phyloP scores from a whole-genome alignment of 2,888 invertebrate genomes.

The Himalopsyche japonica region DNA sequence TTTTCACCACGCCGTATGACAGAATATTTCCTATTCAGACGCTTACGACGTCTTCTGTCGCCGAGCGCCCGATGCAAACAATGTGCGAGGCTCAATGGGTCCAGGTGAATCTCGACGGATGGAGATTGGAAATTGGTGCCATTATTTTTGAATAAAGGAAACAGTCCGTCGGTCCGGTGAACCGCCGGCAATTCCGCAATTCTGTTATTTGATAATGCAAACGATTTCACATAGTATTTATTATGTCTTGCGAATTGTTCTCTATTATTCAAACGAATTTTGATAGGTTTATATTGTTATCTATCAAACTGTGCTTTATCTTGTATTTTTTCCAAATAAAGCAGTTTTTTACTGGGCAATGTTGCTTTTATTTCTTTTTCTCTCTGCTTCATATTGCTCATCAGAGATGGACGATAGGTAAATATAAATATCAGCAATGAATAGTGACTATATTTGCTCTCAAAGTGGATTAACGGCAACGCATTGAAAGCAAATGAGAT shows the following conservation, averaged over 20 bases:
- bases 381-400: no score
- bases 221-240: conserved; percentile 7
- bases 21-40: neutral
- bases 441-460: no score
- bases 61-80: neutral
- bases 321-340: conserved; percentile 40
- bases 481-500: no score
- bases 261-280: conserved; percentile 19
- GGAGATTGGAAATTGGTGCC: conserved; percentile 35
- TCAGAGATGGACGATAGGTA: no score
- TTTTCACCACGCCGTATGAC: neutral
- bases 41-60: neutral
- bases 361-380: neutral
- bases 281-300: conserved; percentile 29
- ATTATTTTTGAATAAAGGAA: conserved; percentile 17
- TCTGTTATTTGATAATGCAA: neutral
- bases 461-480: no score
- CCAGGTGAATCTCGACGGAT: neutral
- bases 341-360: conserved; percentile 36
- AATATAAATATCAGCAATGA: no score
- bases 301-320: conserved; percentile 37
- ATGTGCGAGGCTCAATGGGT: neutral
- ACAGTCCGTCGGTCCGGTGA: conserved; percentile 22
- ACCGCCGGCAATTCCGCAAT: neutral
- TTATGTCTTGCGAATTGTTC: conserved; percentile 11